phyloP scores from a whole-genome alignment of 2,797 vertebrate genomes.

The Catostomus latipinnis region DNA sequence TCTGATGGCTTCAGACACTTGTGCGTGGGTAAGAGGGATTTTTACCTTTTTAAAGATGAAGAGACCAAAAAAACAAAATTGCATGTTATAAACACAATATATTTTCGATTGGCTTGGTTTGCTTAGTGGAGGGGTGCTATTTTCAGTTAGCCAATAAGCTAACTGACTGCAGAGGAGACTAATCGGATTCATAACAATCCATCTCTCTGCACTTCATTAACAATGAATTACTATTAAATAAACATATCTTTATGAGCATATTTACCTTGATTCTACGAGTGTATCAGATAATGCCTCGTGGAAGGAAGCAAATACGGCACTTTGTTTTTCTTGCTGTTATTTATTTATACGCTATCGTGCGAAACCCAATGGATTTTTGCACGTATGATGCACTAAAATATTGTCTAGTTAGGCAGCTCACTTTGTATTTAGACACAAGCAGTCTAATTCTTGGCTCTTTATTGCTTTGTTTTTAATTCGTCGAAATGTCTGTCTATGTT shows the following conservation, averaged over 20 bases:
- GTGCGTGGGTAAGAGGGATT: slow-evolving; percentile 40
- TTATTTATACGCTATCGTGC: background rate
- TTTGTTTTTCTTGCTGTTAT: background rate
- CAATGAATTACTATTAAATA: background rate
- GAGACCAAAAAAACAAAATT: background rate
- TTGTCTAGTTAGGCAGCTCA: background rate
- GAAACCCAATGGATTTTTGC: too few species aligned
- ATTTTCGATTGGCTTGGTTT: background rate
- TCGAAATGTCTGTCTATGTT: background rate
- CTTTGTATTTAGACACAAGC: background rate
- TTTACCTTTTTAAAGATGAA: background rate
- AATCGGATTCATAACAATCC: background rate
- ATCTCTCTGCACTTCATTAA: background rate
- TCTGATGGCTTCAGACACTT: slow-evolving; percentile 52
- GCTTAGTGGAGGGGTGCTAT: background rate
- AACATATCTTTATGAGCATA: background rate
- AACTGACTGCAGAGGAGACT: background rate
- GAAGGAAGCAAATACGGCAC: background rate
- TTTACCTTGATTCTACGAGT: too few species aligned
- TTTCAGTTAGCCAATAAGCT: slow-evolving; percentile 17
- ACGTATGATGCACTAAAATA: too few species aligned
- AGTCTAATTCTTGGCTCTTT: background rate
- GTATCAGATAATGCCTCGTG: background rate
- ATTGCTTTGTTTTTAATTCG: background rate
- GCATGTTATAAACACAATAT: background rate